Conservation (phyloP, 2,888 invertebrate genomes). For the Pseudococcus jackbeardsleyi region DNA sequence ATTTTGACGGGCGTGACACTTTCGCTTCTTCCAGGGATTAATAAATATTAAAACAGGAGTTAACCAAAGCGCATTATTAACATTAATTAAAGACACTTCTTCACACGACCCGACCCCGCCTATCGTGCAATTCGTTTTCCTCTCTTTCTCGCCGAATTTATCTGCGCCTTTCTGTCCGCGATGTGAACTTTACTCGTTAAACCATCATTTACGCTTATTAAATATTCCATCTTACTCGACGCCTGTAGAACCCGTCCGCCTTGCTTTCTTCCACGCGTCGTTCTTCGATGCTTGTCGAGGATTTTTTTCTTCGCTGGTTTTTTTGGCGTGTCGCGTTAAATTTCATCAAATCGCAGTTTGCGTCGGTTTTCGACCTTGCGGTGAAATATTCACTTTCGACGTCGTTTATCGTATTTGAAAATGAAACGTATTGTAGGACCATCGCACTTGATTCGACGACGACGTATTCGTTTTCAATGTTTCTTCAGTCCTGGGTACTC, state of each 20-base stretch:
- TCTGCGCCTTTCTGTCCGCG: conserved; percentile 34
- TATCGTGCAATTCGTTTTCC: conserved; percentile 40
- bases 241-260: neutral
- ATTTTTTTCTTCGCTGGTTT: neutral
- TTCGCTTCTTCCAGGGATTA: conserved; percentile 64
- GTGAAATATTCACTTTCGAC: neutral
- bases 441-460: too few relatives aligned
- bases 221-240: conserved; percentile 62
- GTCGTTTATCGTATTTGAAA: neutral
- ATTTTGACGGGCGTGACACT: conserved; percentile 65
- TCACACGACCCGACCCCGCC: conserved; percentile 53
- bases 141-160: conserved; percentile 14
- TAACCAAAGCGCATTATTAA: conserved; percentile 65
- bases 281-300: neutral
- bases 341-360: neutral
- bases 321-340: neutral
- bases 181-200: conserved; percentile 64
- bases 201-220: conserved; percentile 61
- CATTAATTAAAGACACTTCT: conserved; percentile 64
- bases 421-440: neutral
- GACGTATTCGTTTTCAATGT: too few relatives aligned
- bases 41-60: conserved; percentile 65
- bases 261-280: too few relatives aligned
- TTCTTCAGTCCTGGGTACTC: too few relatives aligned
- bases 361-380: neutral